Conservation (phyloP, 2,888 invertebrate species). For the Bhutanitis thaidina region DNA sequence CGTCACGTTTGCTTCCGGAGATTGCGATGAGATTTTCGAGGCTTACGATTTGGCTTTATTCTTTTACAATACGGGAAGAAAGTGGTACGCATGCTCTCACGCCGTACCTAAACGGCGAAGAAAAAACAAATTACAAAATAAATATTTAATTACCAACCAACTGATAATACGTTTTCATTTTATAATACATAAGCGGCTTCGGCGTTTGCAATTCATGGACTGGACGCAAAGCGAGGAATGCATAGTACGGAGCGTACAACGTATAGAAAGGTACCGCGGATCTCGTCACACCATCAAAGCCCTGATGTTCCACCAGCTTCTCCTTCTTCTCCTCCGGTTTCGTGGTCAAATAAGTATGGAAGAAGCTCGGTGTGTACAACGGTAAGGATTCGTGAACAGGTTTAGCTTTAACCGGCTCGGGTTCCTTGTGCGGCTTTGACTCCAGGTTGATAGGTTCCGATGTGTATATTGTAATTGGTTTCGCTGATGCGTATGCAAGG, state of each 20-base stretch:
- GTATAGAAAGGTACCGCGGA: neutral
- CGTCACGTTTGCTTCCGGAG: too few relatives aligned
- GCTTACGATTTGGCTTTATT: too few relatives aligned
- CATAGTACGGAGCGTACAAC: constrained; percentile 4
- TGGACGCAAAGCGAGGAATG: neutral
- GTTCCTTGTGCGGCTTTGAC: constrained; percentile 2
- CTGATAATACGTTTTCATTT: constrained; percentile 13
- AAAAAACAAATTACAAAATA: neutral
- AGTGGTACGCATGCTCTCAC: too few relatives aligned
- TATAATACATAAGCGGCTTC: constrained; percentile 5
- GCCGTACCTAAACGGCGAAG: too few relatives aligned
- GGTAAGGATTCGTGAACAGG: neutral
- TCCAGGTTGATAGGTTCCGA: constrained; percentile 17
- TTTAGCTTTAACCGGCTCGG: neutral
- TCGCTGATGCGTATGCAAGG: neutral
- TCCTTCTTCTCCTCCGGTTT: constrained; percentile 10
- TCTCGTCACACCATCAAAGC: neutral
- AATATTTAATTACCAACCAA: constrained; percentile 9
- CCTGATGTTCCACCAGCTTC: neutral
- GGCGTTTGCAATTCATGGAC: neutral
- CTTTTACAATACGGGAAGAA: too few relatives aligned
- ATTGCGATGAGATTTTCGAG: too few relatives aligned
- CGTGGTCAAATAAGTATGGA: neutral
- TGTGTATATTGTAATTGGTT: constrained; percentile 16
- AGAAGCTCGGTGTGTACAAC: neutral